These are phyloP conservation scores for Trypoxylus dichotomus DNA, from an alignment of 1,140 invertebrate genomes.

Conservation along the genomic window DNA sequence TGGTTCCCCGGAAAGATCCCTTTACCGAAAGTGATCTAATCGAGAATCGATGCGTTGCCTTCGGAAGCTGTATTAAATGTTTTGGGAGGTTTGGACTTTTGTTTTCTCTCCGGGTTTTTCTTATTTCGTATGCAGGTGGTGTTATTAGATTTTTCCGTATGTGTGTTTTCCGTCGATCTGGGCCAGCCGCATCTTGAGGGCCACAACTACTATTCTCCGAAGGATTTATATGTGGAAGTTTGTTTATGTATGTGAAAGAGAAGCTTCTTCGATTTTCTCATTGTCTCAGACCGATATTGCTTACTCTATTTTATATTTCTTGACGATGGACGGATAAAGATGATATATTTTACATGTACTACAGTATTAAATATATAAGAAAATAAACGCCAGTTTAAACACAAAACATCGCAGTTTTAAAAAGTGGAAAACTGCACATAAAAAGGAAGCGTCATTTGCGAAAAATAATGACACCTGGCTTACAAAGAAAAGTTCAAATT, in stretches of 20 bases:
- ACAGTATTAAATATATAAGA: no score
- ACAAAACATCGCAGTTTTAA: no score
- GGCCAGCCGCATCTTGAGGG: not conserved
- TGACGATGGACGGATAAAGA: not conserved
- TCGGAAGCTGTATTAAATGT: conserved; percentile 24
- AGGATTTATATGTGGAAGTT: no score
- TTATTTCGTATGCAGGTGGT: conserved; percentile 13
- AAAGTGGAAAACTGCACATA: no score
- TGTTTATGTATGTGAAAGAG: not conserved
- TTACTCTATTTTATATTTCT: not conserved
- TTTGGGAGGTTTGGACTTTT: conserved; percentile 18
- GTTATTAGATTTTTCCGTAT: conserved; percentile 24
- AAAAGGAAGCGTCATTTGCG: no score
- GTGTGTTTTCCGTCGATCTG: not conserved
- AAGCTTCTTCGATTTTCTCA: not conserved
- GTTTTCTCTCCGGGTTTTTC: not conserved
- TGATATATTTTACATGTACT: no score
- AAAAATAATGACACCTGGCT: no score
- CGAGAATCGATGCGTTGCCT: conserved; percentile 20
- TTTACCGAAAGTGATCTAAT: conserved; percentile 5
- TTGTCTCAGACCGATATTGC: not conserved
- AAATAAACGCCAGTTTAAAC: no score
- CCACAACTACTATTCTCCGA: not conserved
- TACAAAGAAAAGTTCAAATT: no score
- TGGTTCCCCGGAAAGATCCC: not conserved